phyloP scores from a whole-genome alignment of 2,797 vertebrate species.

The Sparus aurata region DNA sequence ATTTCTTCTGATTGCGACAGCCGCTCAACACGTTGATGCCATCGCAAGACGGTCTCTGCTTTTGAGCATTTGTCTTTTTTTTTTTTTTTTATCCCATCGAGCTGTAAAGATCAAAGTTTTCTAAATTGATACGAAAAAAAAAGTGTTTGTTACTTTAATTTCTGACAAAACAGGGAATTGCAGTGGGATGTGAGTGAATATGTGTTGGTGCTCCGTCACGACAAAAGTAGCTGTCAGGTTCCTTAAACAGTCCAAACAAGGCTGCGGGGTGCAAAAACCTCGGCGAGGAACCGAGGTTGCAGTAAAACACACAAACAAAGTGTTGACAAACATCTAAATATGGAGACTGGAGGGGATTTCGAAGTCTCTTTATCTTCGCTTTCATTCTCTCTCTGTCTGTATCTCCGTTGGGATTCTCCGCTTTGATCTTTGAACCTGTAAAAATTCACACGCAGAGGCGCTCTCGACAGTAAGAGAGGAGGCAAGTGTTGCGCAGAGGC shows the following conservation, averaged over 20 bases:
- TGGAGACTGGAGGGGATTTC: slow-evolving; percentile 72
- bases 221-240: slow-evolving; percentile 49
- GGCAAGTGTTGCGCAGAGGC: slow-evolving; percentile 66
- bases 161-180: slow-evolving; percentile 12
- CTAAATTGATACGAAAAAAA: slow-evolving; percentile 16
- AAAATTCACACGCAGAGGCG: slow-evolving; percentile 70
- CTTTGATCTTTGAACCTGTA: slow-evolving; percentile 83
- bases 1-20: slow-evolving; percentile 6
- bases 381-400: slow-evolving; percentile 73
- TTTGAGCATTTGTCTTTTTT: slow-evolving; percentile 23
- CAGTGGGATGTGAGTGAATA: slow-evolving; percentile 28
- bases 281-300: slow-evolving; percentile 42
- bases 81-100: neutral
- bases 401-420: slow-evolving; percentile 61
- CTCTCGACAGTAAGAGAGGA: slow-evolving; percentile 74
- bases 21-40: no score
- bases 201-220: slow-evolving; percentile 39
- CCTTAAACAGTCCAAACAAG: slow-evolving; percentile 60
- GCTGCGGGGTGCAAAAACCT: slow-evolving; percentile 43
- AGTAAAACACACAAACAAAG: slow-evolving; percentile 72
- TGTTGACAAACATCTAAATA: slow-evolving; percentile 76
- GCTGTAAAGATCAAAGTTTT: slow-evolving; percentile 14
- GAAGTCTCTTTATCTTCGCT: slow-evolving; percentile 68
- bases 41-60: no score
- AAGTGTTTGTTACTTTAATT: slow-evolving; percentile 20